Evolutionary conservation across 1,140 invertebrate species (phyloP).

Genomic region (Lethrus apterus): DNA sequence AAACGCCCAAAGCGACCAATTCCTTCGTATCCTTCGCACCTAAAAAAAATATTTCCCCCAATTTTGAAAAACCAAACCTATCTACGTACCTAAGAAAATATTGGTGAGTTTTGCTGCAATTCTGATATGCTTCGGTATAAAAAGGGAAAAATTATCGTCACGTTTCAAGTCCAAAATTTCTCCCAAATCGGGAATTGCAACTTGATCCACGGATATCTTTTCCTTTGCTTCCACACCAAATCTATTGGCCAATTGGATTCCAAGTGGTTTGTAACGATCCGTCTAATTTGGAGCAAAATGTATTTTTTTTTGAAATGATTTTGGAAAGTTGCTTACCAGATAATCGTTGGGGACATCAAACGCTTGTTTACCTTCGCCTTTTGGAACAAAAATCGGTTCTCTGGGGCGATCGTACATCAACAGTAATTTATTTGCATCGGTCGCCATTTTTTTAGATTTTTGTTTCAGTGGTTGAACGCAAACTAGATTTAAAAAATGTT

Average conservation of each 20-base stretch:
- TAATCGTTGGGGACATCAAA: slow-evolving; percentile 56
- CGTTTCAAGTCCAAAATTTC: slow-evolving; percentile 43
- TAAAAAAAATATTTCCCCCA: slow-evolving; percentile 5
- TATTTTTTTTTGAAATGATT: slow-evolving; percentile 4
- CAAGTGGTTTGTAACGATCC: slow-evolving; percentile 41
- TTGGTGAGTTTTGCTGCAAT: slow-evolving; percentile 56
- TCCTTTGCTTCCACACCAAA: slow-evolving; percentile 44
- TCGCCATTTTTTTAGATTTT: slow-evolving; percentile 33
- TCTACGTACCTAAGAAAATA: slow-evolving; percentile 55
- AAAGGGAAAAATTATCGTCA: slow-evolving; percentile 48
- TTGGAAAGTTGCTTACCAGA: slow-evolving; percentile 38
- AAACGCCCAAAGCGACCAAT: slow-evolving; percentile 35
- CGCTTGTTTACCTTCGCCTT: slow-evolving; percentile 52
- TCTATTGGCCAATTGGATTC: slow-evolving; percentile 43
- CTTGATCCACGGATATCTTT: slow-evolving; percentile 45
- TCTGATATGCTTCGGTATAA: slow-evolving; percentile 47
- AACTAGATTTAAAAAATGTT: not conserved
- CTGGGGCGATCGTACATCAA: slow-evolving; percentile 61
- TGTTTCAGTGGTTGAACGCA: slow-evolving; percentile 36
- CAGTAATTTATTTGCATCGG: slow-evolving; percentile 37
- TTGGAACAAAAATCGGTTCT: slow-evolving; percentile 66
- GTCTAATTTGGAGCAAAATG: slow-evolving; percentile 35
- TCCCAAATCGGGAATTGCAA: slow-evolving; percentile 46
- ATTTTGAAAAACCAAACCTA: not conserved
- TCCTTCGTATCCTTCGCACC: slow-evolving; percentile 26